Percentiles rank a stretch among this genome's conserved stretches.
Evolutionary conservation across 2,888 invertebrate species (phyloP).

Genomic region (Ectemnius lituratus): DNA sequence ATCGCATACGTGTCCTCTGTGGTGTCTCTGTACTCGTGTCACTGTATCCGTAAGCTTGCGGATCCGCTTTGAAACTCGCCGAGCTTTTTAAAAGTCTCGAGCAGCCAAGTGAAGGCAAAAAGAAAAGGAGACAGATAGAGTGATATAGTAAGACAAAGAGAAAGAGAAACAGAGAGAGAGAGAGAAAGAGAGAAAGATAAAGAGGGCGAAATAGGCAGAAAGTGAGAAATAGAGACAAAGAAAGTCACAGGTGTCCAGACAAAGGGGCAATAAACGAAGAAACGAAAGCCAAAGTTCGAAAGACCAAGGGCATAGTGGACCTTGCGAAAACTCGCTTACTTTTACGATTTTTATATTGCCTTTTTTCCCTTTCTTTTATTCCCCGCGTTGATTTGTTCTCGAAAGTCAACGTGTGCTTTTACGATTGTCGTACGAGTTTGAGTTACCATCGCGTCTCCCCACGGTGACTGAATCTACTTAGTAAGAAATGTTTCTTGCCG

Average conservation of each 20-base stretch:
- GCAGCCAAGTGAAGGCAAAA: conserved; percentile 44
- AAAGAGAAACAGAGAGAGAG: conserved; percentile 19
- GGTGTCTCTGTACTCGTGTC: conserved; percentile 3
- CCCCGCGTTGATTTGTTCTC: conserved; percentile 6
- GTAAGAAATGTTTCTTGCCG: background rate
- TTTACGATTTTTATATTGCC: conserved; percentile 12
- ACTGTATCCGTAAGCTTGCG: conserved; percentile 15
- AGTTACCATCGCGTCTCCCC: conserved; percentile 51
- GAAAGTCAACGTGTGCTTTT: conserved; percentile 24
- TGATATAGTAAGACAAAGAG: conserved; percentile 19
- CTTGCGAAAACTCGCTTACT: conserved; percentile 32
- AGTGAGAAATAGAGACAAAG: background rate
- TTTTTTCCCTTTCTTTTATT: conserved; percentile 16
- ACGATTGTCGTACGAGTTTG: conserved; percentile 1
- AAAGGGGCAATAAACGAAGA: conserved; percentile 48
- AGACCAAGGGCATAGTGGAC: conserved; percentile 36
- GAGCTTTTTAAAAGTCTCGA: conserved; percentile 41
- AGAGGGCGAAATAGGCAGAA: too few relatives aligned
- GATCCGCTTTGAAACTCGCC: conserved; percentile 25
- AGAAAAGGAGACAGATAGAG: conserved; percentile 34
- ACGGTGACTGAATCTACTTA: conserved; percentile 41
- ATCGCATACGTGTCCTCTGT: conserved; percentile 1
- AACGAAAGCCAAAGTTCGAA: conserved; percentile 49
- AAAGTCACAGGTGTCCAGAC: conserved; percentile 39
- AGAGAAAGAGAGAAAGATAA: conserved; percentile 33